These are phyloP conservation scores for Lithophane leautieri DNA, from an alignment of 2,888 invertebrate genomes.

Conservation along the genomic window DNA sequence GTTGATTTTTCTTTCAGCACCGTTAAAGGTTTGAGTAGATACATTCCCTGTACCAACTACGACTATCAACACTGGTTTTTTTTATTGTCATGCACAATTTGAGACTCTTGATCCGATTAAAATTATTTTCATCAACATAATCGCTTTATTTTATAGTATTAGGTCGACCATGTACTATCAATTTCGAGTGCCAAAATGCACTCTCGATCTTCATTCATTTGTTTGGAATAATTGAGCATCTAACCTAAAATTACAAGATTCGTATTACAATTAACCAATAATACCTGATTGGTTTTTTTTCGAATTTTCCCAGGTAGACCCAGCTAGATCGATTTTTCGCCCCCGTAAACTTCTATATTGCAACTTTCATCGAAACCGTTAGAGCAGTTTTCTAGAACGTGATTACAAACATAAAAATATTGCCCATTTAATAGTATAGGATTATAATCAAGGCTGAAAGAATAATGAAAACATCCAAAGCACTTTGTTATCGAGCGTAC, in stretches of 20 bases:
- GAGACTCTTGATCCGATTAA: no score
- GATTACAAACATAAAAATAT: no score
- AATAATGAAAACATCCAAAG: slow-evolving; percentile 58
- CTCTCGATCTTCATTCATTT: not conserved
- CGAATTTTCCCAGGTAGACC: no score
- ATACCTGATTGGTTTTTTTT: no score
- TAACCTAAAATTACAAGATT: not conserved
- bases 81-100: not conserved
- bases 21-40: not conserved
- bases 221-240: not conserved
- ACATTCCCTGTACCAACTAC: no score
- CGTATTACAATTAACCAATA: not conserved
- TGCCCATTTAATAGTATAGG: no score
- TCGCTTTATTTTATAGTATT: no score
- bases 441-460: slow-evolving; percentile 11
- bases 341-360: no score
- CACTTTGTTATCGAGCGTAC: slow-evolving; percentile 77
- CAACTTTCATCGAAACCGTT: no score
- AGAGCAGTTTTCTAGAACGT: no score
- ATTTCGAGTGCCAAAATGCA: not conserved
- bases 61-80: not conserved
- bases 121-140: not conserved
- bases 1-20: not conserved
- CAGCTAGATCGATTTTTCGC: no score
- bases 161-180: not conserved